Base-by-base conservation (phyloP, 1,140 invertebrate species). In the Trypoxylus dichotomus region DNA sequence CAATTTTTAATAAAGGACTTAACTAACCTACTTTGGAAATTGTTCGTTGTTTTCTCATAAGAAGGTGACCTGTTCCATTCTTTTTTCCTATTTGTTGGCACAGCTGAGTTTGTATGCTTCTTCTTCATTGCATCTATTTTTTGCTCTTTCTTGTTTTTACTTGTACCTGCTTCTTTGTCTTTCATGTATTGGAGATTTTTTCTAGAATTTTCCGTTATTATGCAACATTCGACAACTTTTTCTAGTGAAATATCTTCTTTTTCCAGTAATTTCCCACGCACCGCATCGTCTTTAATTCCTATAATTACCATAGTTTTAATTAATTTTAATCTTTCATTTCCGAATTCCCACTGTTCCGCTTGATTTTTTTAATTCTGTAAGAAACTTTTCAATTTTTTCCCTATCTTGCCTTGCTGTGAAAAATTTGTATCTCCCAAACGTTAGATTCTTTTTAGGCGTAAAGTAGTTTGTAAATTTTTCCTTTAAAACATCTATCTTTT, bases 241-340 rank as follows among this genome's bases (percentile, higher is more conserved):
- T 15, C 41, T 74, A 73, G 15, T 7, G 10, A 8, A 74, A 29
- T 63, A 41, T 76, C 76, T 25, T 76, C 54, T 8, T 68, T 76
- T 25, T 76, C 19, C 6, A 77, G 21, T 63, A 79, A 74, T 76
- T 79, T 78, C 10, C 78, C 54, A 24, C 74, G n/a, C 29, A 73
- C 11, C 19, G 21, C 1, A 19, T 72, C 37, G 24, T 78, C 68
- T 47, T 71, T 73, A 2, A 79, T 72, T 7, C 74, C 63, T n/a
- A 58, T 54, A 19, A 78, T 76, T 43, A 78, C 6, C 76, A 78
- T 76, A 0, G 77, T 76, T 74, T 78, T 76, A 13, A 80, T 76
- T 43, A 79, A 54, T 8, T 76, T 1, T 58, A 47, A 54, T 37
- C n/a, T 47, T 0, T n/a, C 27, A 29, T 42, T 43, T 7, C 42